phyloP scores from a whole-genome alignment of 1,140 invertebrate species.

The Pissodes strobi region DNA sequence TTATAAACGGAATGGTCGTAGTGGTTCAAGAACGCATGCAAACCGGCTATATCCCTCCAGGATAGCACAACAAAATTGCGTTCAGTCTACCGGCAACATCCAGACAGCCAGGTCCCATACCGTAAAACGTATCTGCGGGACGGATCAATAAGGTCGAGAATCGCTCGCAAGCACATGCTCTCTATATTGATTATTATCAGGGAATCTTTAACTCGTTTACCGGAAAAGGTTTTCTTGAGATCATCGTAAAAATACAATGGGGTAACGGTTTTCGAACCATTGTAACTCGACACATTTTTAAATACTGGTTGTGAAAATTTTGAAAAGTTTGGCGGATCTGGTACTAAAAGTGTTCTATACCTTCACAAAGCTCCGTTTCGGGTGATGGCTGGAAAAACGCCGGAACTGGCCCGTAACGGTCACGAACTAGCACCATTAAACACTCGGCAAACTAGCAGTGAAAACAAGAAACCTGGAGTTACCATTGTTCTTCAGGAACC shows the following conservation, averaged over 20 bases:
- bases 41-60: slow-evolving; percentile 11
- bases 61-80: slow-evolving; percentile 35
- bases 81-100: slow-evolving; percentile 33
- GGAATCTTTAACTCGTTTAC: slow-evolving; percentile 16
- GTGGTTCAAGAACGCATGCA: slow-evolving; percentile 2
- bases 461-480: slow-evolving; percentile 62
- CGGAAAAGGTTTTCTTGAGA: slow-evolving; percentile 1
- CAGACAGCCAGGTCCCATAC: slow-evolving; percentile 17
- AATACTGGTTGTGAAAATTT: too few species aligned
- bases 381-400: slow-evolving; percentile 54
- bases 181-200: slow-evolving; percentile 28
- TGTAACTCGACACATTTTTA: too few species aligned
- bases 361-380: too few species aligned
- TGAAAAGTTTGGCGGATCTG: too few species aligned
- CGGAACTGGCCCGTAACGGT: slow-evolving; percentile 65
- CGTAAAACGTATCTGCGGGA: slow-evolving; percentile 9
- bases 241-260: neutral
- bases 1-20: slow-evolving; percentile 10
- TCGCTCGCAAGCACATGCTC: slow-evolving; percentile 32
- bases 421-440: slow-evolving; percentile 80
- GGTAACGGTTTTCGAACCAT: slow-evolving; percentile 1
- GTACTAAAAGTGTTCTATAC: too few species aligned
- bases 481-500: slow-evolving; percentile 66
- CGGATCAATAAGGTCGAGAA: slow-evolving; percentile 32
- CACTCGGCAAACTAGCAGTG: slow-evolving; percentile 53